Evolutionary conservation across 2,888 invertebrate genomes (phyloP).

Genomic region (Acanthosoma haemorrhoidale): DNA sequence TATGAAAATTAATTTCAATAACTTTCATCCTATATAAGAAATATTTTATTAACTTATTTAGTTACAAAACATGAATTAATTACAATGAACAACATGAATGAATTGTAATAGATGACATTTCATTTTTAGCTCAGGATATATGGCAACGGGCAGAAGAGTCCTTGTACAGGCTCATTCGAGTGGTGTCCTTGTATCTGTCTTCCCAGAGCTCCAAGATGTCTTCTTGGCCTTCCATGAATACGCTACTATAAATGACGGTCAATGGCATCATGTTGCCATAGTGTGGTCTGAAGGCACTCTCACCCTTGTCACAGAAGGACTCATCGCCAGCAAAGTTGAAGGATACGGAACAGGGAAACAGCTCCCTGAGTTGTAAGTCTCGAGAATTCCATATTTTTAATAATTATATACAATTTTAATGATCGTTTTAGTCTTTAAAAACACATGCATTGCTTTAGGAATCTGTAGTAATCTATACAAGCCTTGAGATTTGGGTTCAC

Average conservation of each 20-base stretch:
- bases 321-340: constrained; percentile 87
- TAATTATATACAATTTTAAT: background rate
- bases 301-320: constrained; percentile 88
- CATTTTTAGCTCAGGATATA: constrained; percentile 68
- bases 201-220: constrained; percentile 81
- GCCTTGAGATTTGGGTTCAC: too few species aligned
- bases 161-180: constrained; percentile 87
- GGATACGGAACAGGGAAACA: constrained; percentile 78
- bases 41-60: too few species aligned
- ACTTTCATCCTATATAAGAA: too few species aligned
- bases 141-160: constrained; percentile 69
- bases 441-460: background rate
- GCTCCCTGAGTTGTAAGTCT: constrained; percentile 75
- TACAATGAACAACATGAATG: too few species aligned
- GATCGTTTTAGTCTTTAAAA: background rate
- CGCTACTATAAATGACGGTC: constrained; percentile 89
- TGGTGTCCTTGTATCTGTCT: constrained; percentile 85
- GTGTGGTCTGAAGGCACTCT: constrained; percentile 93
- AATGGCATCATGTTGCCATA: constrained; percentile 92
- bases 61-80: too few species aligned
- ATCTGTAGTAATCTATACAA: background rate
- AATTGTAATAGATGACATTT: too few species aligned
- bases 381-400: background rate
- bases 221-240: constrained; percentile 87
- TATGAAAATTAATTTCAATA: too few species aligned